Percentiles rank a stretch among this genome's conserved stretches.
phyloP scores from a whole-genome alignment of 2,888 invertebrate genomes.

The Drosophila subsilvestris region DNA sequence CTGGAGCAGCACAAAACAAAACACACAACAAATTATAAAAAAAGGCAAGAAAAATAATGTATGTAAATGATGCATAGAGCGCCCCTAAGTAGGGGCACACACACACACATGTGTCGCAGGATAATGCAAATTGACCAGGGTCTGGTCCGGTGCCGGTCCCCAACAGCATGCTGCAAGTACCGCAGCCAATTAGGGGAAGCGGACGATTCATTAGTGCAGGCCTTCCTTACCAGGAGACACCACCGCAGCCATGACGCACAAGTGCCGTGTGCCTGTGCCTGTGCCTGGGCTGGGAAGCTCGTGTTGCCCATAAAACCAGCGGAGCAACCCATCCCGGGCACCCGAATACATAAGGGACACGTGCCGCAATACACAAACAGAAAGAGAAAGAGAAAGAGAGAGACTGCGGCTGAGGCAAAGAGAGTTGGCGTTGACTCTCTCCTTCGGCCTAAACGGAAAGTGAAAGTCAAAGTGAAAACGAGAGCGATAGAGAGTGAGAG shows the following conservation, averaged over 20 bases:
- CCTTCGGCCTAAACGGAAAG: conserved; percentile 26
- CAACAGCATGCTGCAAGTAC: conserved; percentile 1
- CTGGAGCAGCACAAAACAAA: background rate
- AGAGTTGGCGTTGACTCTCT: conserved; percentile 1
- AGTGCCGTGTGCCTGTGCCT: conserved; percentile 2
- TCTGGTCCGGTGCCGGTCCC: conserved; percentile 2
- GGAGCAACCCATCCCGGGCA: conserved; percentile 8
- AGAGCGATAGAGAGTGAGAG: conserved; percentile 29
- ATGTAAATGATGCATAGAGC: conserved; percentile 17
- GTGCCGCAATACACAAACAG: conserved; percentile 29
- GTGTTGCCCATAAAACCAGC: conserved; percentile 74
- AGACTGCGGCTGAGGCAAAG: conserved; percentile 2
- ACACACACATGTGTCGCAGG: conserved; percentile 41
- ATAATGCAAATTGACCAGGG: conserved; percentile 40
- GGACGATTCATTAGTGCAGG: conserved; percentile 44
- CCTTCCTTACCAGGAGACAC: conserved; percentile 3
- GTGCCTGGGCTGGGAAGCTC: conserved; percentile 51
- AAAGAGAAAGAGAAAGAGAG: conserved; percentile 5
- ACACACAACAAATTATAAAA: conserved; percentile 29
- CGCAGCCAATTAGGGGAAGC: conserved; percentile 37
- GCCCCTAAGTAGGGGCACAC: conserved; percentile 32
- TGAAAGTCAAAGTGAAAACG: conserved; percentile 40
- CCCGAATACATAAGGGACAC: conserved; percentile 36
- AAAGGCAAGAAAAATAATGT: conserved; percentile 25
- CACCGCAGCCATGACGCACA: conserved; percentile 34